phyloP scores from a whole-genome alignment of 2,113 vertebrate species.

The Poeciliopsis retropinna region DNA sequence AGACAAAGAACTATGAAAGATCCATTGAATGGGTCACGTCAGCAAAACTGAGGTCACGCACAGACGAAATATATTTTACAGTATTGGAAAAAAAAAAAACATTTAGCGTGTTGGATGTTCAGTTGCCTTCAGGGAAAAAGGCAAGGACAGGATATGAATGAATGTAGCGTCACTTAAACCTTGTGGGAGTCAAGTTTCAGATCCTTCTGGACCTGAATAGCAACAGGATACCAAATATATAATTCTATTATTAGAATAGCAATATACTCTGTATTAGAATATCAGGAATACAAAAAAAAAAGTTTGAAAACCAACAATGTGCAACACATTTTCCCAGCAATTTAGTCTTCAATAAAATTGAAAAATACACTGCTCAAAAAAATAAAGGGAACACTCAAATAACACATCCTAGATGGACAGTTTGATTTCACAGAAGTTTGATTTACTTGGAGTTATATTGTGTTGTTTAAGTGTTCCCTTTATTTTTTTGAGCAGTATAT shows the following conservation, averaged over 20 bases:
- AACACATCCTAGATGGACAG: too few species aligned
- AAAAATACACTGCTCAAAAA: too few species aligned
- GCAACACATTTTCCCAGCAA: neutral
- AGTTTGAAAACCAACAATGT: neutral
- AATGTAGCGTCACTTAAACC: conserved; percentile 55
- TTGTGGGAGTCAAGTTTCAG: conserved; percentile 75
- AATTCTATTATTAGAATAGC: conserved; percentile 75
- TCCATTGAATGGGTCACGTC: conserved; percentile 1
- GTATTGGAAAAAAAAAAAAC: neutral
- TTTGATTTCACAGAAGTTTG: too few species aligned
- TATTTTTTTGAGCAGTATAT: too few species aligned
- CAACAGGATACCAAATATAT: conserved; percentile 66
- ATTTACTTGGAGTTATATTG: too few species aligned
- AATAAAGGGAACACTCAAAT: too few species aligned
- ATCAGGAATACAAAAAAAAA: conserved; percentile 19
- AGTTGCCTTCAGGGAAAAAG: neutral
- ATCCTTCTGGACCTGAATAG: conserved; percentile 36
- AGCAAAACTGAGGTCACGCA: conserved; percentile 3
- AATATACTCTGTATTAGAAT: conserved; percentile 39
- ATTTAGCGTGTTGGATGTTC: conserved; percentile 15
- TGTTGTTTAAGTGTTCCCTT: too few species aligned
- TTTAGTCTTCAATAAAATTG: neutral
- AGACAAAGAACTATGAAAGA: neutral
- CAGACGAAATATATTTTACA: neutral
- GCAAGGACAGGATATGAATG: conserved; percentile 34